Evolutionary conservation across 2,888 invertebrate species (phyloP), one percentile per base, ranked within the genome.

Genomic region (Electrophaes corylata): DNA sequence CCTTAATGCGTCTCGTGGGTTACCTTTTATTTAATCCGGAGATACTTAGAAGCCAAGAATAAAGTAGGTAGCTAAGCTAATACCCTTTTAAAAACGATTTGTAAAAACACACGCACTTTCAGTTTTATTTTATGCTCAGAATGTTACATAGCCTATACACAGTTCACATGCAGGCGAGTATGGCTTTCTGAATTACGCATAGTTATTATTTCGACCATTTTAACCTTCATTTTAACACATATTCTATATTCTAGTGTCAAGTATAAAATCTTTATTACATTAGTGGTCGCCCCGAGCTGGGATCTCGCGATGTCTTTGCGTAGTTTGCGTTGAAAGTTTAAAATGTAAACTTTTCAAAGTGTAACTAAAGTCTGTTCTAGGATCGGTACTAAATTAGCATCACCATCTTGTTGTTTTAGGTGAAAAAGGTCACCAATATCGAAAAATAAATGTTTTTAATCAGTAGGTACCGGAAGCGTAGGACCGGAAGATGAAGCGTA

Each of bases 1-100:
- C 78, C 76, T 76, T 77, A 75, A 77, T 70, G 74, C 73, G 73
- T 75, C 71, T 75, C 73, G 78, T 77, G 67, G 66, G 57, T 62
- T 48, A 54, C 53, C n/a, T n/a, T n/a, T n/a, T 65, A 44, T 64
- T 66, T 68, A 73, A 73, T 73, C 71, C 66, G 57, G 57, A 52
- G 55, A 63, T 59, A n/a, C n/a, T n/a, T n/a, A 51, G 51, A 57
- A 56, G 54, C 12, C 43, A 55, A 53, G 55, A 50, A 55, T 39
- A 44, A 44, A 16, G 31, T 41, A 44, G 31, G 40, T 12, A 41
- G 16, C 8, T 31, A 31, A 6, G 29, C 8, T 35, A 35, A 12
- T 35, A 35, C 35, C 10, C 10, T 29, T 29, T 5, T 23, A 14
- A 35, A 35, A 29, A 23, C 3, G 33, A 35, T 35, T 35, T 35